Evolutionary conservation across 2,113 vertebrate species (phyloP), one percentile per base, ranked within the genome.

Genomic region (Entosphenus tridentatus): DNA sequence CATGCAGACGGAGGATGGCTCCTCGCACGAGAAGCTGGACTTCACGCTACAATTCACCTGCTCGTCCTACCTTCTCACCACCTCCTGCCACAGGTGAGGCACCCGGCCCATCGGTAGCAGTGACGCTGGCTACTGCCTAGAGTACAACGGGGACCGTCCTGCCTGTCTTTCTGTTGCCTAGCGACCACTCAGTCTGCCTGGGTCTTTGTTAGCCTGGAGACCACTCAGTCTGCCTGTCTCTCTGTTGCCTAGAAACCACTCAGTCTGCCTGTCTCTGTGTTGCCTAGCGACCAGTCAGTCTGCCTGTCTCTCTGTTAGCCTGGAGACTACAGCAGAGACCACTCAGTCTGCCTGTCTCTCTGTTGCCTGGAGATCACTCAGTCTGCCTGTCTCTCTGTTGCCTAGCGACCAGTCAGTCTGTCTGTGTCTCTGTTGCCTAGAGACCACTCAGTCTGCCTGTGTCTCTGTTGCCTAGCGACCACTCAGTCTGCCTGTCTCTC

Each of bases 11-110:
- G 87, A 92, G 3, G 86, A 91, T 65, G 86, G 85, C 68, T 93
- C 93, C 12, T 91, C 89, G 72, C 95, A 98, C 8, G 95, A 98
- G 80, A 98, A 98, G 81, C 82, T 98, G 78, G 95, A 98, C 80
- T 98, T 98, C 76, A 89, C 89, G 84, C 81, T 98, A 81, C 88
- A 86, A 80, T 98, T 98, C 83, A 89, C 86, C 77, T 96, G 92
- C 67, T 86, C 89, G 73, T 95, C 95, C 6, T 98, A 97, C 78
- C 78, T 98, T 79, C 86, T 95, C 82, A 92, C 91, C 57, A 97
- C 95, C 8, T 18, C n/a, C 59, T 9, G n/a, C 14, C n/a, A 65
- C 59, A 65, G 59, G 59, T 65, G 9, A 16, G 59, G n/a, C 21
- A 10, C 59, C 21, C 21, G n/a, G 8, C n/a, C 7, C 59, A 65